These are phyloP conservation scores for Coptodon bakossiorum DNA, from an alignment of 2,113 vertebrate genomes.

Conservation along the genomic window DNA sequence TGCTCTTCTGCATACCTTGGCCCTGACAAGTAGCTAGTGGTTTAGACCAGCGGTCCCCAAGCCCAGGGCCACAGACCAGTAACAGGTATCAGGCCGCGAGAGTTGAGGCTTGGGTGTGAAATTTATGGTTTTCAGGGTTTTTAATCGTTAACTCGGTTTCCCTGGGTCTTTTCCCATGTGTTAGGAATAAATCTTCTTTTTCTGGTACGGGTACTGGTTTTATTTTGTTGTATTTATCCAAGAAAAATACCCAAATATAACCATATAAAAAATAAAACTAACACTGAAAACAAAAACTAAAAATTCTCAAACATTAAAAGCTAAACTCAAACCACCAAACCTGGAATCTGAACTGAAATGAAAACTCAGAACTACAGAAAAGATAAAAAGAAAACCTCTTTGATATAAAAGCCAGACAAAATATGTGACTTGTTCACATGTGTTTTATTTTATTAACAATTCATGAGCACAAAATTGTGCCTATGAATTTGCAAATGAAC, in stretches of 20 bases:
- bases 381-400: neutral
- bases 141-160: neutral
- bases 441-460: conserved; percentile 36
- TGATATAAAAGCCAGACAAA: neutral
- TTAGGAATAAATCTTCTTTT: neutral
- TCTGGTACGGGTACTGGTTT: neutral
- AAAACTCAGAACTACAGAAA: neutral
- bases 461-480: conserved; percentile 16
- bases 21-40: neutral
- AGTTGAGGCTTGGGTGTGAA: neutral
- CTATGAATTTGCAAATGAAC: neutral
- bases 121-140: neutral
- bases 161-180: neutral
- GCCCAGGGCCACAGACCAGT: neutral
- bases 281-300: neutral
- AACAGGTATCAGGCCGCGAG: neutral
- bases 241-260: neutral
- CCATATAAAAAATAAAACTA: neutral
- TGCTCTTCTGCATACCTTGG: neutral
- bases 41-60: neutral
- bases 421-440: neutral
- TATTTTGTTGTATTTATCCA: neutral
- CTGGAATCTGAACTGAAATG: neutral
- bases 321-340: neutral
- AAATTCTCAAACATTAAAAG: neutral